Evolutionary conservation across 2,888 invertebrate genomes (phyloP).

Genomic region (Drosophila austrosaltans): DNA sequence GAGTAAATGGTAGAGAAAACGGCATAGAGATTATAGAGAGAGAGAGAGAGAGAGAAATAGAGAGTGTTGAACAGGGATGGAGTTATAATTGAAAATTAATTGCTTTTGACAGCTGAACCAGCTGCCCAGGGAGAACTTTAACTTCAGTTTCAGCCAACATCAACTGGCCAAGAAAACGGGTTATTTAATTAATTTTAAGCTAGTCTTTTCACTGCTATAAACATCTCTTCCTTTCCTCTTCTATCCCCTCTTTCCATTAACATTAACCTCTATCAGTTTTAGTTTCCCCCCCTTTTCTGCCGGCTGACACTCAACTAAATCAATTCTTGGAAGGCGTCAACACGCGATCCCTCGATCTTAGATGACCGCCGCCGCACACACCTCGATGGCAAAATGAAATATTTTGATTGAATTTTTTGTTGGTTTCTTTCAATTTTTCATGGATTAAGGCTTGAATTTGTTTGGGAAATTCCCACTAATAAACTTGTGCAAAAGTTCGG

Average conservation of each 20-base stretch:
- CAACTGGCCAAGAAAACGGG: constrained; percentile 54
- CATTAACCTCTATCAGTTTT: too few relatives aligned
- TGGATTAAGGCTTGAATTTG: constrained; percentile 51
- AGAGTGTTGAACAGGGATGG: not conserved
- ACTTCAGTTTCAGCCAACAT: constrained; percentile 17
- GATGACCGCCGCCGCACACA: constrained; percentile 27
- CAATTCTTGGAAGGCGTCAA: constrained; percentile 35
- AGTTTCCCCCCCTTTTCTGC: too few relatives aligned
- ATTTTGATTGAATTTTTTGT: constrained; percentile 40
- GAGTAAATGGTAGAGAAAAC: too few relatives aligned
- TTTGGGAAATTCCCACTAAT: constrained; percentile 29
- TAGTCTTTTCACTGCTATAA: constrained; percentile 49
- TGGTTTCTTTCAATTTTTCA: constrained; percentile 46
- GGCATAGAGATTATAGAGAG: not conserved
- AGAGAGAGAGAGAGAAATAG: not conserved
- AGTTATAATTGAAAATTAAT: constrained; percentile 75
- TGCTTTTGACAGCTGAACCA: constrained; percentile 72
- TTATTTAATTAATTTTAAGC: constrained; percentile 75
- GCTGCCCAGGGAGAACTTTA: constrained; percentile 44
- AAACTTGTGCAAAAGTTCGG: constrained; percentile 36
- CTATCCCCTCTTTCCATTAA: constrained; percentile 4
- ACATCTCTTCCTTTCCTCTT: not conserved
- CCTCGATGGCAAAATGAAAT: too few relatives aligned
- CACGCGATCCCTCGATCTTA: constrained; percentile 51
- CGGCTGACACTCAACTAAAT: not conserved